Evolutionary conservation across 2,797 vertebrate species (phyloP), one percentile per base, ranked within the genome.

Genomic region (Monodelphis domestica): DNA sequence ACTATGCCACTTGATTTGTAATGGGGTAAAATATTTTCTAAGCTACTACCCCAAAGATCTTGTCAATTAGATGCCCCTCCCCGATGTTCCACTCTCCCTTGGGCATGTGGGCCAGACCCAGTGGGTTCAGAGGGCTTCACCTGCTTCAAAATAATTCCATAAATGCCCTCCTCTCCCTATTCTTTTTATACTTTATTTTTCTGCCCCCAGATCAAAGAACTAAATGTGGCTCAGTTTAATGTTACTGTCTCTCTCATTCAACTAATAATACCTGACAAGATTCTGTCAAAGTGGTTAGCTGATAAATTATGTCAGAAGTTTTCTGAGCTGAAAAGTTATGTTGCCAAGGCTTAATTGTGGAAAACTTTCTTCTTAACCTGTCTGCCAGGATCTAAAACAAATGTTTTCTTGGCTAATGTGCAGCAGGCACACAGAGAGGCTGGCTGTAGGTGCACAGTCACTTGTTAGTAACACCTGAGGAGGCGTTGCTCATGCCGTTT

Each of bases 221-320:
- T 70, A 70, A 70, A 70, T 70, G 38, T 38, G 57, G 6, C 12
- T 33, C 57, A 70, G 1, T 92, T 95, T 95, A 95, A 95, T 92
- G 55, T 88, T 89, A 88, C 70, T 55, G 94, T 90, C 50, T 88
- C 45, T 96, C 29, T 90, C 70, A 93, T 92, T 59, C 88, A 93
- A 53, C 54, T 89, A 92, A 88, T 30, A 89, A 88, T 30, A 89
- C 9, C 0, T 38, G 38, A 54, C 88, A 90, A 24, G 53, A 3
- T 91, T 91, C 26, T 70, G 12, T 87, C 87, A 91, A 89, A 90
- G 92, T 53, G 91, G 45, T 89, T 93, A 52, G 53, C 50, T 78
- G 59, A 2, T 63, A 91, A 54, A n/a, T 93, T 88, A 59, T 88
- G 54, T 90, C 0, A 5, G 93, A 91, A 4, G 87, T 91, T 90